Evolutionary conservation across 2,888 invertebrate genomes (phyloP).

Genomic region (Latrodectus elegans): DNA sequence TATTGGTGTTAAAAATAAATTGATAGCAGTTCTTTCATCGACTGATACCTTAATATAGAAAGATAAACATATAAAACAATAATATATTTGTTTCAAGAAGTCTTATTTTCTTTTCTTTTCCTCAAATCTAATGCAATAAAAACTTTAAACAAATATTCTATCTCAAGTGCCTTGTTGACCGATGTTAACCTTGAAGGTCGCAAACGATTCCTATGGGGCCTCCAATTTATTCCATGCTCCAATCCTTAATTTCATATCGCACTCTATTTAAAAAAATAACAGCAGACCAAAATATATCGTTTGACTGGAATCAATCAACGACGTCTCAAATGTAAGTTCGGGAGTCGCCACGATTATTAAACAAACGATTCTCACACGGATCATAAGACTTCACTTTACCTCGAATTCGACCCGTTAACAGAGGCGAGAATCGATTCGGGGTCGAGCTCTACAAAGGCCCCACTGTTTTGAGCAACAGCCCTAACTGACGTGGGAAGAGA

Average conservation of each 20-base stretch:
- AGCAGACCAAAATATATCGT: no score
- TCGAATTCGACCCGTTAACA: background rate
- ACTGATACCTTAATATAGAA: no score
- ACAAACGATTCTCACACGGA: background rate
- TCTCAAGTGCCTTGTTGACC: background rate
- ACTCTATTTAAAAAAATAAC: no score
- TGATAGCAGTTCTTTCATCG: no score
- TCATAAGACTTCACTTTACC: background rate
- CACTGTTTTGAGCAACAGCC: slow-evolving; percentile 25
- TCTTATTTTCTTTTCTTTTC: no score
- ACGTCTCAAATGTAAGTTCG: background rate
- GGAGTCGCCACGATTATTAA: background rate
- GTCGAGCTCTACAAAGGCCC: slow-evolving; percentile 31
- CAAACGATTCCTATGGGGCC: background rate
- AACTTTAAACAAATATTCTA: no score
- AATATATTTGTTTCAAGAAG: no score
- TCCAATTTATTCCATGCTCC: no score
- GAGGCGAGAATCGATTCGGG: slow-evolving; percentile 31
- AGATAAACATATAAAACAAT: no score
- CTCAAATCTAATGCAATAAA: no score
- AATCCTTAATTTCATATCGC: no score
- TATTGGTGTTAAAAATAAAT: no score
- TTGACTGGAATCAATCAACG: background rate
- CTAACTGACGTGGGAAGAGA: slow-evolving; percentile 58
- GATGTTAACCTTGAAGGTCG: background rate